Percentiles rank a stretch among this genome's conserved stretches.
Evolutionary conservation across 2,113 vertebrate species (phyloP).

Genomic region (Gymnarchus niloticus): DNA sequence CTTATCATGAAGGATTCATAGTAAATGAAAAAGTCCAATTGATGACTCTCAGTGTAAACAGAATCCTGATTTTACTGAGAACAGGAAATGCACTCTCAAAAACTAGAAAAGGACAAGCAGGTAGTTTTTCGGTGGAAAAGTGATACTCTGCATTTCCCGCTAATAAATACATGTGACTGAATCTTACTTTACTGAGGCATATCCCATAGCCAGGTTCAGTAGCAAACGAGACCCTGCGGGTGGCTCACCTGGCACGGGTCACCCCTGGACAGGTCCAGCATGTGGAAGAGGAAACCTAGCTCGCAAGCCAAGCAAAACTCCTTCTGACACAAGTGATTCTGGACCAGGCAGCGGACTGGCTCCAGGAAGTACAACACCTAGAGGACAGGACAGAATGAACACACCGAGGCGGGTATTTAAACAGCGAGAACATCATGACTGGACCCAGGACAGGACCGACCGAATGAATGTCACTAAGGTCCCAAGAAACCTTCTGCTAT

Average conservation of each 20-base stretch:
- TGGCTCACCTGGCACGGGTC: conserved; percentile 85
- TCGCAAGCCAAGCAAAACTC: conserved; percentile 97
- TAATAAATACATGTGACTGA: too few species aligned
- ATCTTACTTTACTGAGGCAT: neutral
- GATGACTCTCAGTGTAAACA: neutral
- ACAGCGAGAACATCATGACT: neutral
- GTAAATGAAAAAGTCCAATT: neutral
- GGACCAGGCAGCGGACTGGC: conserved; percentile 88
- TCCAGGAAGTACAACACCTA: conserved; percentile 94
- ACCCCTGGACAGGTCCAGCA: conserved; percentile 91
- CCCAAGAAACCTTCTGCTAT: neutral
- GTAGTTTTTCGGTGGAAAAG: too few species aligned
- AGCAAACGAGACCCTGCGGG: neutral
- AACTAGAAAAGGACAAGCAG: too few species aligned
- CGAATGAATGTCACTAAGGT: too few species aligned
- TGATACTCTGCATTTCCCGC: too few species aligned
- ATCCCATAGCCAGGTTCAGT: neutral
- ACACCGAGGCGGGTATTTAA: neutral
- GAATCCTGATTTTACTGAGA: neutral
- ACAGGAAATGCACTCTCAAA: neutral
- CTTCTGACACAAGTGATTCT: conserved; percentile 96
- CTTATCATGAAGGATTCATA: neutral
- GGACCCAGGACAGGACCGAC: neutral
- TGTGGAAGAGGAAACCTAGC: conserved; percentile 93
- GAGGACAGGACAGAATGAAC: conserved; percentile 6